Evolutionary conservation across 1,140 invertebrate species (phyloP).

Genomic region (Drosophila pseudoananassae): DNA sequence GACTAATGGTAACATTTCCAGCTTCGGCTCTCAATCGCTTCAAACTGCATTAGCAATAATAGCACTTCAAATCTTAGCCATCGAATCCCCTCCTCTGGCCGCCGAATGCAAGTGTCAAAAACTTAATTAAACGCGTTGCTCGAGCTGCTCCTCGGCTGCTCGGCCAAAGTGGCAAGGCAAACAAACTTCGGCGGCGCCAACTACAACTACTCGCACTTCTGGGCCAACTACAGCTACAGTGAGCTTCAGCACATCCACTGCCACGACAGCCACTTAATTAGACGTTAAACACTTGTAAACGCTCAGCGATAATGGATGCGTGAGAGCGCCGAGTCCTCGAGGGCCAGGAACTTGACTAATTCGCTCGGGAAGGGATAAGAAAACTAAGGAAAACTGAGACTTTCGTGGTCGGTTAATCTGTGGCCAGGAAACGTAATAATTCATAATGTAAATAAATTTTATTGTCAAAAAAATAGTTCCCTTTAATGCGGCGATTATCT

Average conservation of each 20-base stretch:
- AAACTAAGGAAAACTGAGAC: slow-evolving; percentile 2
- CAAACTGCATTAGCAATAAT: slow-evolving; percentile 51
- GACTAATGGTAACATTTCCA: slow-evolving; percentile 24
- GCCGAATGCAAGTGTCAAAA: slow-evolving; percentile 76
- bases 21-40: slow-evolving; percentile 28
- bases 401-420: neutral
- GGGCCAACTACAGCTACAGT: slow-evolving; percentile 1
- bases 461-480: too few relatives aligned
- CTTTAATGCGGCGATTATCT: too few relatives aligned
- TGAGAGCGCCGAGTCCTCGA: slow-evolving; percentile 32
- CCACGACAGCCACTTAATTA: slow-evolving; percentile 78
- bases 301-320: slow-evolving; percentile 75
- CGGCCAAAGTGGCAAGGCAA: slow-evolving; percentile 51
- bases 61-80: slow-evolving; percentile 27
- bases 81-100: slow-evolving; percentile 1
- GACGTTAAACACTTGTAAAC: slow-evolving; percentile 81
- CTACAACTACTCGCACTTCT: slow-evolving; percentile 10
- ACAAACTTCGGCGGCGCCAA: slow-evolving; percentile 49
- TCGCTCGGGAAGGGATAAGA: slow-evolving; percentile 19
- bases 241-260: slow-evolving; percentile 36
- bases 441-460: neutral
- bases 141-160: slow-evolving; percentile 51
- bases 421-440: neutral
- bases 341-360: slow-evolving; percentile 24
- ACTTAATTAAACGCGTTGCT: slow-evolving; percentile 76